Conservation (phyloP, 2,797 vertebrate genomes). For the Notoglanidium macrostoma region DNA sequence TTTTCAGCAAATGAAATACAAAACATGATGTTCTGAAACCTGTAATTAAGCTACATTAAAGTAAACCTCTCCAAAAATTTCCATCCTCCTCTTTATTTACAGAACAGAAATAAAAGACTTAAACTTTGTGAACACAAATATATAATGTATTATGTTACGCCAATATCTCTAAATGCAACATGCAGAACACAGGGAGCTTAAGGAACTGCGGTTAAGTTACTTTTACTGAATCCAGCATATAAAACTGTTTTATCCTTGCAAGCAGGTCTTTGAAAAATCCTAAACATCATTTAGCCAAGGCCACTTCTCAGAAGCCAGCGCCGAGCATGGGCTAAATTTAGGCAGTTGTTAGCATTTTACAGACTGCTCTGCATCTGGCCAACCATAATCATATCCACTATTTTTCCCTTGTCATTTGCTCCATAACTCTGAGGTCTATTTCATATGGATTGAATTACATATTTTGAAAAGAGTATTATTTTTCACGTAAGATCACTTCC, state of each 20-base stretch:
- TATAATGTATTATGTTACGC: slow-evolving; percentile 15
- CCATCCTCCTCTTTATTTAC: slow-evolving; percentile 11
- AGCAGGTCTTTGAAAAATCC: slow-evolving; percentile 41
- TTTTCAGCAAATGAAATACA: slow-evolving; percentile 14
- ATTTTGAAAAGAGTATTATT: slow-evolving; percentile 61
- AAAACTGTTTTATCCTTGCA: slow-evolving; percentile 43
- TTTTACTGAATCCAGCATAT: slow-evolving; percentile 41
- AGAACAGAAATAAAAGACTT: slow-evolving; percentile 10
- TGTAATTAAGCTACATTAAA: slow-evolving; percentile 16
- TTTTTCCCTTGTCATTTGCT: slow-evolving; percentile 52
- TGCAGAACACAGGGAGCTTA: slow-evolving; percentile 14
- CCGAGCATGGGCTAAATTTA: slow-evolving; percentile 55
- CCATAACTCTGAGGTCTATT: slow-evolving; percentile 56
- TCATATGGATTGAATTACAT: slow-evolving; percentile 64
- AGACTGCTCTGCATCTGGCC: slow-evolving; percentile 50
- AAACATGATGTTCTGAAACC: neutral
- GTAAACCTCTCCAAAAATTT: neutral
- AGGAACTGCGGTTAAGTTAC: slow-evolving; percentile 19
- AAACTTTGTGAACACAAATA: neutral
- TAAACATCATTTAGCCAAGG: slow-evolving; percentile 38
- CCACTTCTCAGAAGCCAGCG: slow-evolving; percentile 43
- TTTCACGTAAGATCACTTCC: slow-evolving; percentile 58
- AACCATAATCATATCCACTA: slow-evolving; percentile 53
- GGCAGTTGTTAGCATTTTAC: slow-evolving; percentile 60
- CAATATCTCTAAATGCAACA: slow-evolving; percentile 19